Percentiles rank a stretch among this genome's conserved stretches.
phyloP scores from a whole-genome alignment of 64 coral and sea anemone species.

The Exaiptasia diaphana region DNA sequence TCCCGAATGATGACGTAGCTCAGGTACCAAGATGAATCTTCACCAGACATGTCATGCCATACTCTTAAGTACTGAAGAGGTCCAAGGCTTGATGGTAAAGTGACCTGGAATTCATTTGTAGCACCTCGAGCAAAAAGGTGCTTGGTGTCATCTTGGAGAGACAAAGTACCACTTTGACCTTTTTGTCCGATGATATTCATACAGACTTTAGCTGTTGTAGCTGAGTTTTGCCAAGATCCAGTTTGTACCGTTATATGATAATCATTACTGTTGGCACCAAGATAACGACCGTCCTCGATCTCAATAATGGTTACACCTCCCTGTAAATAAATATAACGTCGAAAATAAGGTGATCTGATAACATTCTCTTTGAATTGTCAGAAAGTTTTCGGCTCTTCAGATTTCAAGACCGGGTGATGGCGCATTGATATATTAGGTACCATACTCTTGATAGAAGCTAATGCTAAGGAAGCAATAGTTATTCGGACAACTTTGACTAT shows the following conservation, averaged over 20 bases:
- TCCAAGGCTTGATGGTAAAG: constrained; percentile 25
- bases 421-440: background rate
- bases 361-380: background rate
- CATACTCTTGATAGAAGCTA: background rate
- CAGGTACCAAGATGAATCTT: constrained; percentile 49
- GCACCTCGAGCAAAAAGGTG: constrained; percentile 51
- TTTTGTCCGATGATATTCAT: constrained; percentile 13
- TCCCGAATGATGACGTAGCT: constrained; percentile 1
- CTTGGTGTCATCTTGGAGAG: background rate
- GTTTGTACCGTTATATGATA: constrained; percentile 38
- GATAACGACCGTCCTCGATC: background rate
- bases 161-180: background rate
- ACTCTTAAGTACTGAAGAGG: constrained; percentile 11
- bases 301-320: background rate
- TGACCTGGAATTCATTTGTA: constrained; percentile 38
- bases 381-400: background rate
- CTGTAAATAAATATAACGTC: background rate
- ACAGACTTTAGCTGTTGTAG: constrained; percentile 53
- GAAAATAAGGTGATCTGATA: too few relatives aligned
- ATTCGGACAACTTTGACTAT: background rate
- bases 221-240: constrained; percentile 9
- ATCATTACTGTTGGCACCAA: background rate
- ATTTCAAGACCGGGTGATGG: background rate
- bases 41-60: constrained; percentile 68
- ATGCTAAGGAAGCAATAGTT: background rate